Percentiles rank a stretch among this genome's conserved stretches.
Evolutionary conservation across 2,113 vertebrate genomes (phyloP).

Genomic region (Gallinago undulata): DNA sequence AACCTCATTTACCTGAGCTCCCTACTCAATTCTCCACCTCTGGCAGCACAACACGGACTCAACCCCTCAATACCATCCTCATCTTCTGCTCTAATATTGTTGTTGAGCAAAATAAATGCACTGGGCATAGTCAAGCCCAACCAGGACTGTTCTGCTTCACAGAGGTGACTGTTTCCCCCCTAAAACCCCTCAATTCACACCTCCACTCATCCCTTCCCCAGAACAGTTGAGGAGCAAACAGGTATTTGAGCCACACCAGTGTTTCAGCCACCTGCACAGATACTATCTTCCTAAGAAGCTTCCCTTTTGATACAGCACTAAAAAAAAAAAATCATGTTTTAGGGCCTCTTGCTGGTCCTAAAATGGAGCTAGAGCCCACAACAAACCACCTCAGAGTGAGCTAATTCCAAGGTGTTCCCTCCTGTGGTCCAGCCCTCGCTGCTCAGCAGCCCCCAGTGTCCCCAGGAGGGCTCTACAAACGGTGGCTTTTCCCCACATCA

Average conservation of each 20-base stretch:
- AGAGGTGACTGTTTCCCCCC: background rate
- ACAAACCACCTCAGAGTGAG: background rate
- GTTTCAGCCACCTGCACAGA: background rate
- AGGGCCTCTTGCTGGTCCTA: background rate
- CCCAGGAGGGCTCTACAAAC: background rate
- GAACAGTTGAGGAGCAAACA: background rate
- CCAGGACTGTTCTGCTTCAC: background rate
- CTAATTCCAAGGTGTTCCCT: background rate
- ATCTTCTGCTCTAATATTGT: rapidly evolving
- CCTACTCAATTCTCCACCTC: background rate
- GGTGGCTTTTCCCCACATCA: background rate
- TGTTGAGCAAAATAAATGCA: background rate
- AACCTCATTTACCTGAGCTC: background rate
- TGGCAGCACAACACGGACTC: background rate
- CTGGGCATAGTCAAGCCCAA: rapidly evolving
- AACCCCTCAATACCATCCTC: background rate
- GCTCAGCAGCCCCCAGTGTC: rapidly evolving
- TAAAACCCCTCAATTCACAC: background rate
- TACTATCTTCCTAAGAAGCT: too few relatives aligned
- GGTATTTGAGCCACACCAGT: rapidly evolving
- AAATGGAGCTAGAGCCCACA: background rate
- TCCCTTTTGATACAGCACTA: background rate
- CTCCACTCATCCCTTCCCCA: background rate
- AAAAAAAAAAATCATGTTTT: background rate
- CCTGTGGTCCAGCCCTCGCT: background rate